phyloP scores from a whole-genome alignment of 2,888 invertebrate genomes.

The Atrina japonica region DNA sequence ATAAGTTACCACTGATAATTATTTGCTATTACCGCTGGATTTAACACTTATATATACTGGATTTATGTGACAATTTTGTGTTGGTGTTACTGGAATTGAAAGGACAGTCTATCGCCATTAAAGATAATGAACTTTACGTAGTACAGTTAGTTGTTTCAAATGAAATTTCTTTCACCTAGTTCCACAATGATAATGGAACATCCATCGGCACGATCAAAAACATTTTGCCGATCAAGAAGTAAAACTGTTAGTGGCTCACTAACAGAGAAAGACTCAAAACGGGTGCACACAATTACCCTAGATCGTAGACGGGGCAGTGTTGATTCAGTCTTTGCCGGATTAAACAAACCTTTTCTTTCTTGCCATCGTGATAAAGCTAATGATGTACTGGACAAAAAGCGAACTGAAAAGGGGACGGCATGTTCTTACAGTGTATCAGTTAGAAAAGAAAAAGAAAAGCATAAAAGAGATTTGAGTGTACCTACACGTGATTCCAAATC shows the following conservation, averaged over 20 bases:
- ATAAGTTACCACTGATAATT: no score
- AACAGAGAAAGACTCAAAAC: not conserved
- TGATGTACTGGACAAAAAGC: constrained; percentile 12
- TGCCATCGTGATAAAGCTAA: constrained; percentile 17
- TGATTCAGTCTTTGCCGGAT: constrained; percentile 18
- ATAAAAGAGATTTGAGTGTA: not conserved
- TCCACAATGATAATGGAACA: constrained; percentile 4
- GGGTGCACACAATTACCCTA: not conserved
- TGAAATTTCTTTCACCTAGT: constrained; percentile 2
- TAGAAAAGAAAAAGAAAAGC: constrained; percentile 20
- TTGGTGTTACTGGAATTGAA: no score
- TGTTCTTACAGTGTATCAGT: constrained; percentile 1
- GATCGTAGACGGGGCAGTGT: constrained; percentile 18
- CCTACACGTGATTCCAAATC: no score
- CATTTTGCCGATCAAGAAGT: not conserved
- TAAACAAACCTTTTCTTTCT: constrained; percentile 10
- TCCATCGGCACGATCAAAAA: not conserved
- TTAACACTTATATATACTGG: no score
- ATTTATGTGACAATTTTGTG: no score
- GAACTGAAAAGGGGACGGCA: constrained; percentile 9
- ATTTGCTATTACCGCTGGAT: no score
- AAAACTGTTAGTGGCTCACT: not conserved
- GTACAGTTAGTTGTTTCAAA: not conserved
- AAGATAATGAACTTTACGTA: no score
- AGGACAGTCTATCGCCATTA: no score